Conservation (phyloP, 1,140 invertebrate species). For the Drosophila bifasciata region DNA sequence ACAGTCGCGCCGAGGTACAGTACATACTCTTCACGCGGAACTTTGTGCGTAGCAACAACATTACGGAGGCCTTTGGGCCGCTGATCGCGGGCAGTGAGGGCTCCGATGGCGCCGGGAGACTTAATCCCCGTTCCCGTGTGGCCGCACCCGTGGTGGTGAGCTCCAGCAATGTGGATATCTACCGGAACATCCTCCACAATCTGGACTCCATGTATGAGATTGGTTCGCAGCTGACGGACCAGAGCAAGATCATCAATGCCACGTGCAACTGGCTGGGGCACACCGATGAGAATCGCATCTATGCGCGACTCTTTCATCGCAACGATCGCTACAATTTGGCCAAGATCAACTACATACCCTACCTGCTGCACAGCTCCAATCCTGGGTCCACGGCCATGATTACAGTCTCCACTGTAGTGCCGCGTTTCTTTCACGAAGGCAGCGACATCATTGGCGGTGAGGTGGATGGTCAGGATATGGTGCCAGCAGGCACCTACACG, state of each 20-base stretch:
- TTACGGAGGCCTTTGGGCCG: conserved; percentile 93
- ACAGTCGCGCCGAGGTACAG: conserved; percentile 89
- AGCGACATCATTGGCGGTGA: conserved; percentile 92
- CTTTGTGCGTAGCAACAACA: conserved; percentile 93
- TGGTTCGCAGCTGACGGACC: conserved; percentile 96
- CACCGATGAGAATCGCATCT: conserved; percentile 90
- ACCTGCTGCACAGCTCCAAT: conserved; percentile 92
- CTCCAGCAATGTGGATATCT: conserved; percentile 95
- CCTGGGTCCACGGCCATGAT: conserved; percentile 88
- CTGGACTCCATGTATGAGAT: conserved; percentile 95
- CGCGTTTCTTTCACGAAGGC: conserved; percentile 89
- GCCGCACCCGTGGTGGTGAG: conserved; percentile 95
- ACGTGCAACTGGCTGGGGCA: conserved; percentile 97
- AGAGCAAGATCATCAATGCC: conserved; percentile 96
- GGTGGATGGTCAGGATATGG: conserved; percentile 93
- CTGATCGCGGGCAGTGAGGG: conserved; percentile 86
- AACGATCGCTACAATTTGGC: conserved; percentile 97
- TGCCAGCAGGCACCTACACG: conserved; percentile 91
- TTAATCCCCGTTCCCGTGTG: conserved; percentile 94
- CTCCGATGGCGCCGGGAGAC: conserved; percentile 70
- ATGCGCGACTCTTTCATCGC: conserved; percentile 92
- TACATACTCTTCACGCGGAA: conserved; percentile 94
- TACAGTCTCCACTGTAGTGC: conserved; percentile 89
- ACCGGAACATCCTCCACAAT: conserved; percentile 97
- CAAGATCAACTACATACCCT: conserved; percentile 93